Percentiles rank a stretch among this genome's conserved stretches.
These are phyloP conservation scores for Drosophila yooni DNA, from an alignment of 2,888 invertebrate genomes.

Conservation along the genomic window DNA sequence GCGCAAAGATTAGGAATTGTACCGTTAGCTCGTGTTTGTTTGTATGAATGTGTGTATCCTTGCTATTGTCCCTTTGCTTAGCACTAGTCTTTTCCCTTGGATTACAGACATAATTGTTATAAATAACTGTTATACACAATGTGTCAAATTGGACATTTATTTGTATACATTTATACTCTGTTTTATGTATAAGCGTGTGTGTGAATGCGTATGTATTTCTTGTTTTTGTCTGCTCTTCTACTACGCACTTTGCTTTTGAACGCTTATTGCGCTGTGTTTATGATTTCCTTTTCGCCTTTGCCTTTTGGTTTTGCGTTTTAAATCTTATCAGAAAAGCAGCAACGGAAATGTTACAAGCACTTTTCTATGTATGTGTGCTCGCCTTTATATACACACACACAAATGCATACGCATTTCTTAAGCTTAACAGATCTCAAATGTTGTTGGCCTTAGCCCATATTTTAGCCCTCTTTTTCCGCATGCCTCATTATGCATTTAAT, in stretches of 20 bases:
- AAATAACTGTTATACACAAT: constrained; percentile 38
- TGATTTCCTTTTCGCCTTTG: constrained; percentile 60
- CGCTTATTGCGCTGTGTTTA: constrained; percentile 72
- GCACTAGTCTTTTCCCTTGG: constrained; percentile 4
- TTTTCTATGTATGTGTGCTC: constrained; percentile 17
- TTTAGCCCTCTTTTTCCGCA: constrained; percentile 22
- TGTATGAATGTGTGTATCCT: constrained; percentile 17
- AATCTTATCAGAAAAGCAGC: constrained; percentile 75
- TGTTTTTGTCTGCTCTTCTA: constrained; percentile 44
- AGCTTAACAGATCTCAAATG: constrained; percentile 30
- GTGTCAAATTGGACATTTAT: constrained; percentile 29
- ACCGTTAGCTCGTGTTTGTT: constrained; percentile 23
- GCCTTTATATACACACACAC: neutral
- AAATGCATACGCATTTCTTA: constrained; percentile 13
- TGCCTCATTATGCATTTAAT: constrained; percentile 55
- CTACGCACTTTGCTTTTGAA: constrained; percentile 73
- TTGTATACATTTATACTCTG: constrained; percentile 6
- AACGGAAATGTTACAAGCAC: constrained; percentile 37
- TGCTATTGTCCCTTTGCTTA: constrained; percentile 19
- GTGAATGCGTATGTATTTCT: constrained; percentile 6
- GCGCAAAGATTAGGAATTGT: constrained; percentile 18
- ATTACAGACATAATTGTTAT: constrained; percentile 2
- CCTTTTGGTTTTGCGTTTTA: constrained; percentile 77
- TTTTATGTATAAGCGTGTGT: neutral
- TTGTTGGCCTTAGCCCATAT: constrained; percentile 52